Conservation (phyloP, 2,113 vertebrate genomes). For the Procapra przewalskii region DNA sequence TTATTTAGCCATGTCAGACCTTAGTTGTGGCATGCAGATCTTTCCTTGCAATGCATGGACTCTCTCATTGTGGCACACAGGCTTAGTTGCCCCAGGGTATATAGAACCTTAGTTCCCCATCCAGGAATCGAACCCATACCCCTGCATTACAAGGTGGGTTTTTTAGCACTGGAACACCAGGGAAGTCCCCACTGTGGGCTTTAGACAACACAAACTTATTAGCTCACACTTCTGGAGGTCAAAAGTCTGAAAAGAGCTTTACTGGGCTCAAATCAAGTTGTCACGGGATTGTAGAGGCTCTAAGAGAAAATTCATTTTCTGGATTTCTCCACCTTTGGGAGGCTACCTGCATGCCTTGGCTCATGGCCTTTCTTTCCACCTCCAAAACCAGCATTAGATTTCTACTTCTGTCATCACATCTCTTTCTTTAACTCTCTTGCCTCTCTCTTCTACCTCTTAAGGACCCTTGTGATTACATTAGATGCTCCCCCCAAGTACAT, state of each 20-base stretch:
- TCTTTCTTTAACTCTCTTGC: neutral
- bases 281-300: neutral
- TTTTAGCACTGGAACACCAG: neutral
- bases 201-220: neutral
- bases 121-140: neutral
- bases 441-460: neutral
- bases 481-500: no score
- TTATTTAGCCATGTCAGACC: neutral
- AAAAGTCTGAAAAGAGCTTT: neutral
- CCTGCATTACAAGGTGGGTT: neutral
- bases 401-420: neutral
- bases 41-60: neutral
- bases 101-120: neutral
- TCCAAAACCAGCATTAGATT: neutral
- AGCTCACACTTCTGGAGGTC: neutral
- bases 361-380: neutral
- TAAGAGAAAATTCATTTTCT: neutral
- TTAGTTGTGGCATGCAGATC: neutral
- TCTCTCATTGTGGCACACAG: neutral
- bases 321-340: neutral
- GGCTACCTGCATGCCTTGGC: neutral
- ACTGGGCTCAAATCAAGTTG: neutral
- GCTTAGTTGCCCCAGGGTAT: neutral
- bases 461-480: neutral
- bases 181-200: neutral